Percentiles rank a stretch among this genome's conserved stretches.
These are phyloP conservation scores for Clivina fossor DNA, from an alignment of 2,888 invertebrate genomes.

Conservation along the genomic window DNA sequence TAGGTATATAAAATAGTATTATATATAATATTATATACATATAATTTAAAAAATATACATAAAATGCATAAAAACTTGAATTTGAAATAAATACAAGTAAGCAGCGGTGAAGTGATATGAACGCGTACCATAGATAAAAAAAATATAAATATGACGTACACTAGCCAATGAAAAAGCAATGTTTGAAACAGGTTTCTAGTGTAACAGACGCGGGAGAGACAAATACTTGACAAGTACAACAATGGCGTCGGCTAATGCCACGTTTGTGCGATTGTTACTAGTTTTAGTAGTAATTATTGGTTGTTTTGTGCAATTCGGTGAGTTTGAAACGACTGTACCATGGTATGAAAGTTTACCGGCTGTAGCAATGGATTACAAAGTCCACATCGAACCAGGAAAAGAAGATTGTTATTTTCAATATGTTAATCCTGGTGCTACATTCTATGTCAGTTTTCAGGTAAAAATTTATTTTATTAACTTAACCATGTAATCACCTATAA, in stretches of 20 bases:
- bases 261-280: slow-evolving; percentile 13
- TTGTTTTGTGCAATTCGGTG: slow-evolving; percentile 10
- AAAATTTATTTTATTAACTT: too few species aligned
- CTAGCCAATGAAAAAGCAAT: slow-evolving; percentile 3
- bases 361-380: slow-evolving; percentile 94
- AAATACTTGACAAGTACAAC: background rate
- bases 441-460: slow-evolving; percentile 94
- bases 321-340: slow-evolving; percentile 59
- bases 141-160: slow-evolving; percentile 6
- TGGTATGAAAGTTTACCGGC: slow-evolving; percentile 89
- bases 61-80: too few species aligned
- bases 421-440: slow-evolving; percentile 87
- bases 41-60: too few species aligned
- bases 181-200: slow-evolving; percentile 23
- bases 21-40: too few species aligned
- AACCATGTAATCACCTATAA: too few species aligned
- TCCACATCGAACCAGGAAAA: slow-evolving; percentile 90
- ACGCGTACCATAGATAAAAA: too few species aligned
- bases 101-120: too few species aligned
- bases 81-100: too few species aligned
- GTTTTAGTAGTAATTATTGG: slow-evolving; percentile 6
- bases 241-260: slow-evolving; percentile 23
- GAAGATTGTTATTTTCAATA: slow-evolving; percentile 96
- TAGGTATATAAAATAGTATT: too few species aligned
- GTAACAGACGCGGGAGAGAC: too few species aligned